Conservation (phyloP, 2,113 vertebrate species). For the Coregonus clupeaformis region DNA sequence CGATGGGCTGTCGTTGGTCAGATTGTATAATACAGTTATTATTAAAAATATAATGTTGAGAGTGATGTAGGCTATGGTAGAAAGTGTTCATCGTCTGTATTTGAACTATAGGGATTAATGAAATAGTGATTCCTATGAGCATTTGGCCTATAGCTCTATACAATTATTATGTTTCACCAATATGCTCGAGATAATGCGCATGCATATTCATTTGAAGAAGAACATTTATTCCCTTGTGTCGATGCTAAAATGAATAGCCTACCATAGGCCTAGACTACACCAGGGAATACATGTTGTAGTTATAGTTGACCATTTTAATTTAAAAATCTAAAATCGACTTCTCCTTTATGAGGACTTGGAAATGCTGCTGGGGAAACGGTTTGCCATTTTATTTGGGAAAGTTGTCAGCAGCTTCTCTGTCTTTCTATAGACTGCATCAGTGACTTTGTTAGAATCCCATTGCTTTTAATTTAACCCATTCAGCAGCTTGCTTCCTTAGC, state of each 20-base stretch:
- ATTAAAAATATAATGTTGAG: too few species aligned
- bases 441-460: conserved; percentile 63
- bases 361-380: not conserved
- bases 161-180: not conserved
- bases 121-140: too few species aligned
- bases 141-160: too few species aligned
- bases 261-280: not conserved
- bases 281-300: not conserved
- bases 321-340: conserved; percentile 5
- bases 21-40: too few species aligned
- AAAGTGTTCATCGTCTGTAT: too few species aligned
- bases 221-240: not conserved
- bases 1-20: too few species aligned
- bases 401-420: conserved; percentile 23
- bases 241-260: not conserved
- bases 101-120: too few species aligned
- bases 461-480: conserved; percentile 78
- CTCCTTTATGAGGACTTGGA: not conserved
- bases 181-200: not conserved
- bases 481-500: conserved; percentile 54
- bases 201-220: not conserved
- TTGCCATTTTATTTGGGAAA: not conserved
- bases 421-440: conserved; percentile 56
- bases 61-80: too few species aligned
- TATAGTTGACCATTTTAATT: not conserved